phyloP scores from a whole-genome alignment of 2,113 vertebrate genomes.

The Perca flavescens region DNA sequence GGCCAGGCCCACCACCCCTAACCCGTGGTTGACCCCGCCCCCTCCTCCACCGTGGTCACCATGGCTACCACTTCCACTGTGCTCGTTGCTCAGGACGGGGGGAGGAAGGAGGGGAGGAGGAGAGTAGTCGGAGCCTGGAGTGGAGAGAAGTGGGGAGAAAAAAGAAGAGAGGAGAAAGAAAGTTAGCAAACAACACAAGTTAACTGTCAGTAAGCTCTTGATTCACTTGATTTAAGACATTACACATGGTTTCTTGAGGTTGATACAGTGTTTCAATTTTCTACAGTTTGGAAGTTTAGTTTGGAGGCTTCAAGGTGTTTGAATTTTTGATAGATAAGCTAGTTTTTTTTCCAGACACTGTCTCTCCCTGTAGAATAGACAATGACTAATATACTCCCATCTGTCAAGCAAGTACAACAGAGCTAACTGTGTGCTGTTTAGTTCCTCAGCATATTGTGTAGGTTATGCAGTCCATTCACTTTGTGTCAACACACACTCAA shows the following conservation, averaged over 20 bases:
- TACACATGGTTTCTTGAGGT: background rate
- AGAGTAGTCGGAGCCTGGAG: slow-evolving; percentile 96
- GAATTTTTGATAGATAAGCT: slow-evolving; percentile 36
- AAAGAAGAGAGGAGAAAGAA: slow-evolving; percentile 14
- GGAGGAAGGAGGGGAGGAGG: slow-evolving; percentile 89
- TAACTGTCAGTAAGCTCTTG: background rate
- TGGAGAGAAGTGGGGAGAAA: background rate
- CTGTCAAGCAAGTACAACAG: slow-evolving; percentile 40
- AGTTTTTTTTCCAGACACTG: slow-evolving; percentile 30
- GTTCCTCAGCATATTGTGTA: slow-evolving; percentile 36
- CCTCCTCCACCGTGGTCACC: slow-evolving; percentile 74
- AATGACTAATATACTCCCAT: slow-evolving; percentile 38
- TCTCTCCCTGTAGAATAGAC: slow-evolving; percentile 19
- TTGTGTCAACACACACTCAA: slow-evolving; percentile 28
- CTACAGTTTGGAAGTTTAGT: slow-evolving; percentile 34
- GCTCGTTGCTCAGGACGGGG: slow-evolving; percentile 90
- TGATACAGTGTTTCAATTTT: slow-evolving; percentile 21
- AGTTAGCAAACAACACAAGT: slow-evolving; percentile 32
- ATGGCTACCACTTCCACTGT: slow-evolving; percentile 75
- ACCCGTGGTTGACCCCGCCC: slow-evolving; percentile 75
- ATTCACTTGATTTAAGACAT: slow-evolving; percentile 26
- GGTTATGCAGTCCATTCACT: slow-evolving; percentile 30
- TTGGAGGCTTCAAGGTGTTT: slow-evolving; percentile 27
- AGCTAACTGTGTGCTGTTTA: slow-evolving; percentile 36
- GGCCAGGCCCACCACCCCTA: slow-evolving; percentile 90